Evolutionary conservation across 1,140 invertebrate genomes (phyloP), one percentile per base, ranked within the genome.

Genomic region (Leptinotarsa texana): DNA sequence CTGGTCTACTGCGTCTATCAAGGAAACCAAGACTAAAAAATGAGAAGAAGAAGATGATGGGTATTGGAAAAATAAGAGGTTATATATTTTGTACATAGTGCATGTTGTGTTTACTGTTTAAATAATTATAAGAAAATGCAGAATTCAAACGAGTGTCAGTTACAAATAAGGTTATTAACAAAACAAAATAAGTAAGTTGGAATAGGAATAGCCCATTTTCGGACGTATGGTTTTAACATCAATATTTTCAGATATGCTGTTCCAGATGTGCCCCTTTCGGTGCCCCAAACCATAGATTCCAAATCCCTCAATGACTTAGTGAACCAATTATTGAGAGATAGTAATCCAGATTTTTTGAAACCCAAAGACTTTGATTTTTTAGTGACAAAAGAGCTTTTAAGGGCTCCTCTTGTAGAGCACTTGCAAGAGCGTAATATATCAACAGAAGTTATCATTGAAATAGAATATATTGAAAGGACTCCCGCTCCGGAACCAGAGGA

Each of bases 401-500:
- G 93, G 63, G 84, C 89, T 0, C 84, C 90, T 3, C 85, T 98
- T 21, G 83, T 86, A 49, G 91, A 94, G 79, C 92, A 94, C 83
- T 84, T 95, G 49, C 86, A 88, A 73, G 91, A 93, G 63, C 90
- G 90, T 76, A 88, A 88, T 62, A 83, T 92, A 17, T 93, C 92
- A 1, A 91, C 89, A 57, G 95, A 97, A 87, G 88, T 90, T 70
- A 92, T 94, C 27, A 87, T 98, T 77, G 92, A 95, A 73, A 88
- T 98, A 69, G 96, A 98, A 87, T 98, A 98, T 88, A 86, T 98
- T 49, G 93, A 96, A 84, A 90, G 93, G 80, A 91, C 92, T 77
- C 94, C 95, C 63, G 91, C 96, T 3, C 97, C 97, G 1, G 90
- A 94, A 82, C 96, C 96, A 13, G 90, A 96, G 83, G 93, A 98